Percentiles rank a stretch among this genome's conserved stretches.
These are phyloP conservation scores for Clostera curtula DNA, from an alignment of 2,888 invertebrate species.

Conservation along the genomic window DNA sequence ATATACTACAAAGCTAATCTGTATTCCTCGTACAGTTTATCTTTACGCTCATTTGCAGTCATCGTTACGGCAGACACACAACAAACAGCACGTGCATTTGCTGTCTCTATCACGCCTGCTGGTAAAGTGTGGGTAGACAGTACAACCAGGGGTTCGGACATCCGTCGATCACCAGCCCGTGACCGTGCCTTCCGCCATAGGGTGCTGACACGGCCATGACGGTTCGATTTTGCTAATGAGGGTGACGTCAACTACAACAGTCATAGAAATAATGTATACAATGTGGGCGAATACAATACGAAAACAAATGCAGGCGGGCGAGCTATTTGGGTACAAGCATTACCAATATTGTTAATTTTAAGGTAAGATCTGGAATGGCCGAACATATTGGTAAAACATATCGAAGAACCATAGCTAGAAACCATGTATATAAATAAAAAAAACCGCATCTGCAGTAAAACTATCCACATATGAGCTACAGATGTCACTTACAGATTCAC, in stretches of 20 bases:
- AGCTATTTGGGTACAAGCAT: too few relatives aligned
- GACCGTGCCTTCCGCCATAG: constrained; percentile 60
- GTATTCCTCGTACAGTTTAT: too few relatives aligned
- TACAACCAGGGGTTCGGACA: constrained; percentile 44
- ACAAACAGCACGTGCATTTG: constrained; percentile 20
- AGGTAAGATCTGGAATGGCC: too few relatives aligned
- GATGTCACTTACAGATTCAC: too few relatives aligned
- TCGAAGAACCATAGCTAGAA: too few relatives aligned
- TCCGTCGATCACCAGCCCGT: constrained; percentile 53
- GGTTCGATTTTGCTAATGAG: constrained; percentile 28
- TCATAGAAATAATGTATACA: constrained; percentile 5
- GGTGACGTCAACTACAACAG: constrained; percentile 29
- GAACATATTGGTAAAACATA: too few relatives aligned
- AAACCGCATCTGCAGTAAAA: not conserved
- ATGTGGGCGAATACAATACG: constrained; percentile 8
- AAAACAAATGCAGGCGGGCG: too few relatives aligned
- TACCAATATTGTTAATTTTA: too few relatives aligned
- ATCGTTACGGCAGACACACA: constrained; percentile 11
- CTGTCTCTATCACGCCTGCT: constrained; percentile 17
- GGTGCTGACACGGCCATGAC: constrained; percentile 46
- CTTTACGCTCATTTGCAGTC: constrained; percentile 11
- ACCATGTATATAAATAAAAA: not conserved
- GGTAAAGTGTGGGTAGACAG: constrained; percentile 12
- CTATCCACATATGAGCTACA: not conserved
- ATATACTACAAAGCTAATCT: too few relatives aligned